Conservation (phyloP, 2,797 vertebrate genomes). For the Sebastes iracundus region DNA sequence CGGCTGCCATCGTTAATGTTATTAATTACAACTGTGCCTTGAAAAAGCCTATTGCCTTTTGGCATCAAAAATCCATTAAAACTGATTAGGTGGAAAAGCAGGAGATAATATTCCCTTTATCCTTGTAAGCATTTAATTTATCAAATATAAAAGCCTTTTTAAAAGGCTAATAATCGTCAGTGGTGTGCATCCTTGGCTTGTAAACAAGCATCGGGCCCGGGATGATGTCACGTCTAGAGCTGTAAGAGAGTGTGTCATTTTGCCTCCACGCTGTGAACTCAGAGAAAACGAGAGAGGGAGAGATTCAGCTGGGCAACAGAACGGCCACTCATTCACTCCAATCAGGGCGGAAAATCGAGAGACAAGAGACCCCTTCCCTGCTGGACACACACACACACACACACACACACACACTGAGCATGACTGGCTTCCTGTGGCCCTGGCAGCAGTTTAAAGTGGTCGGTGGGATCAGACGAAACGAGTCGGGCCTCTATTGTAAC, state of each 20-base stretch:
- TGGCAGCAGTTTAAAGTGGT: slow-evolving; percentile 85
- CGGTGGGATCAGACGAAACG: slow-evolving; percentile 69
- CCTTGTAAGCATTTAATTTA: background rate
- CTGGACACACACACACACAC: slow-evolving; percentile 42
- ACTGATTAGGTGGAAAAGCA: background rate
- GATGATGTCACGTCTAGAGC: slow-evolving; percentile 70
- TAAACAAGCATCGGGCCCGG: slow-evolving; percentile 50
- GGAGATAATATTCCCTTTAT: background rate
- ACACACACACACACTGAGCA: slow-evolving; percentile 43
- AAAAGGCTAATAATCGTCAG: background rate
- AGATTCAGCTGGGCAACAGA: slow-evolving; percentile 86
- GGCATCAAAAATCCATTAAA: background rate
- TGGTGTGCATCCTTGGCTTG: slow-evolving; percentile 21
- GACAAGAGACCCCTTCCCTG: slow-evolving; percentile 86
- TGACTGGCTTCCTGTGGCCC: slow-evolving; percentile 78
- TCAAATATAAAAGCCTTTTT: background rate
- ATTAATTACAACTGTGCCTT: background rate
- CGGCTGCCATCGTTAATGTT: background rate
- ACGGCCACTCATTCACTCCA: slow-evolving; percentile 90
- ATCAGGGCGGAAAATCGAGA: slow-evolving; percentile 98
- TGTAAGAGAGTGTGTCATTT: slow-evolving; percentile 39
- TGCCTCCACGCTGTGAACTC: slow-evolving; percentile 38
- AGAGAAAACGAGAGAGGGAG: slow-evolving; percentile 57
- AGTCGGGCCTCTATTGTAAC: slow-evolving; percentile 79
- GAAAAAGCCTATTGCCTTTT: background rate